Percentiles rank a stretch among this genome's conserved stretches.
phyloP scores from a whole-genome alignment of 2,113 vertebrate genomes.

The Phrynosoma platyrhinos region DNA sequence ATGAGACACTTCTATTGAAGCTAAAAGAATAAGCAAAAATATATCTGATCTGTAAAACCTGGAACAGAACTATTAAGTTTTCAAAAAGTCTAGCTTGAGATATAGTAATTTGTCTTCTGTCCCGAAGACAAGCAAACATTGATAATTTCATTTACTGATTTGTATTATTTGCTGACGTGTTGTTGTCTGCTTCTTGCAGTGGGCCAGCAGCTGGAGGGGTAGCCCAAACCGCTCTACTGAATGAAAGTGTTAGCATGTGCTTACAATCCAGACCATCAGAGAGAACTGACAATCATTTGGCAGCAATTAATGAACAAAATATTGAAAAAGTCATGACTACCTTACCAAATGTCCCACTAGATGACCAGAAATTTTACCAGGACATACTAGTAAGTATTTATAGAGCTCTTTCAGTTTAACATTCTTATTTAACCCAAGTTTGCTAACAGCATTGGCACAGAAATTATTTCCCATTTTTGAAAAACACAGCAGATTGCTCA shows the following conservation, averaged over 20 bases:
- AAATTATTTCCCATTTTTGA: neutral
- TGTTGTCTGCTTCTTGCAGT: conserved; percentile 53
- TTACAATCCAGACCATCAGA: conserved; percentile 69
- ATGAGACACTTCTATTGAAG: neutral
- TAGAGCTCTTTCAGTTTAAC: neutral
- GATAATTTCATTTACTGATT: neutral
- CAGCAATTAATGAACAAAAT: conserved; percentile 41
- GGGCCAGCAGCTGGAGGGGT: conserved; percentile 52
- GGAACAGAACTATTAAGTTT: neutral
- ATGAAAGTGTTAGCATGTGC: conserved; percentile 76
- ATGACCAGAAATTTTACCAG: conserved; percentile 82
- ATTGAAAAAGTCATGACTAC: neutral
- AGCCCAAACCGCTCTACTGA: conserved; percentile 59
- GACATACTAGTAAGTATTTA: conserved; percentile 81
- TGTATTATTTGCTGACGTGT: neutral
- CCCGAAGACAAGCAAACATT: neutral
- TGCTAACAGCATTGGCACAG: neutral
- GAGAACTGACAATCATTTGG: conserved; percentile 62
- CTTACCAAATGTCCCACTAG: conserved; percentile 47
- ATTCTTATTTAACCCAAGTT: neutral
- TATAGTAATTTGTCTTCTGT: neutral
- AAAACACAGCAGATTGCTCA: neutral
- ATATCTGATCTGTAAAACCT: neutral
- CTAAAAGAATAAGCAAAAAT: neutral
- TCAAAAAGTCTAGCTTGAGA: neutral